Evolutionary conservation across 2,888 invertebrate species (phyloP).

Genomic region (Drosophila incognita): DNA sequence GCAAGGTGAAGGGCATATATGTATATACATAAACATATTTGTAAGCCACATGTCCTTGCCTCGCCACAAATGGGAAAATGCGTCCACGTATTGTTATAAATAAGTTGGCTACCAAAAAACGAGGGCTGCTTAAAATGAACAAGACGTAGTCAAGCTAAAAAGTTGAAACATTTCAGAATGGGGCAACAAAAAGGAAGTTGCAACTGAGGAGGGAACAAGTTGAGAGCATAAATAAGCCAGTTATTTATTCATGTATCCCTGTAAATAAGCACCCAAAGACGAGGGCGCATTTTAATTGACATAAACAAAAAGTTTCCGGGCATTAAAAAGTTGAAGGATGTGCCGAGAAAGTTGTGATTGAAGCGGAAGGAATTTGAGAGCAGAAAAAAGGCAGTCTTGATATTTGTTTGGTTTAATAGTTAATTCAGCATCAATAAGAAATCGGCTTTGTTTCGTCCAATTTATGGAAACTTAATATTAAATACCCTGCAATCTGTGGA

Average conservation of each 20-base stretch:
- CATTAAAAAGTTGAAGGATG: neutral
- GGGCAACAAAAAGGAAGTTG: neutral
- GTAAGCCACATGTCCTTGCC: constrained; percentile 49
- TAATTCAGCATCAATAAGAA: neutral
- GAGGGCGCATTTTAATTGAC: neutral
- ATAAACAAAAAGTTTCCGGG: neutral
- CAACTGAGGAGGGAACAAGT: neutral
- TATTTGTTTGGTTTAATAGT: neutral
- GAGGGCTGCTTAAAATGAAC: constrained; percentile 21
- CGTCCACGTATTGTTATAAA: constrained; percentile 22
- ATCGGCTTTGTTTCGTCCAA: neutral
- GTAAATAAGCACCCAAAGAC: neutral
- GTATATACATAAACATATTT: constrained; percentile 23
- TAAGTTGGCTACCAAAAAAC: constrained; percentile 6
- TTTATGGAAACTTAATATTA: neutral
- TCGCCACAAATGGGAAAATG: constrained; percentile 40
- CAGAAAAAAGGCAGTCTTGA: fast-evolving
- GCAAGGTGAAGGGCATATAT: constrained; percentile 62
- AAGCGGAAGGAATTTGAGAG: neutral
- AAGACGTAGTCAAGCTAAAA: neutral
- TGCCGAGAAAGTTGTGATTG: neutral
- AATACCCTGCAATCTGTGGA: neutral
- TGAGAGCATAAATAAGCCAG: neutral
- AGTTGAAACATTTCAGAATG: neutral
- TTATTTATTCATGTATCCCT: too few relatives aligned